Base-by-base conservation (phyloP, 2,113 vertebrate species). In the Equus quagga region DNA sequence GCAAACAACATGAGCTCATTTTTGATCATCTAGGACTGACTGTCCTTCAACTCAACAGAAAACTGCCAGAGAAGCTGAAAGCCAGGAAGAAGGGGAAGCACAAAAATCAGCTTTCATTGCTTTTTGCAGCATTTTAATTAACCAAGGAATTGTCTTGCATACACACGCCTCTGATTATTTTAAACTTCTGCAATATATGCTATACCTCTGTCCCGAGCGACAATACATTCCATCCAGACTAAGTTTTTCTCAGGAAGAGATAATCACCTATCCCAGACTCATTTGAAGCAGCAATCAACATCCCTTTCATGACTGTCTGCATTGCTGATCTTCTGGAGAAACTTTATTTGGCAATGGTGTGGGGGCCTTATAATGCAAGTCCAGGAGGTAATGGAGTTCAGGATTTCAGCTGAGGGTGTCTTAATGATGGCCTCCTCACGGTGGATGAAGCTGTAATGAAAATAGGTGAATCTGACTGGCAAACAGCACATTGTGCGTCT, bases 11-110 rank as follows among this genome's bases (percentile, higher is more conserved):
- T n/a, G 14, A 60, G 76, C 97, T 89, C 90, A 85, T 75, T 94
- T 93, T 80, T 89, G 70, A 96, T 95, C 85, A 36, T 90, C 92
- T 58, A 94, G 67, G 85, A 70, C 49, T 46, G 89, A 92, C 88
- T 92, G 92, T 96, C 94, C 97, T 97, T 96, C 96, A 96, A 83
- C 60, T 72, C 94, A 44, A 26, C 76, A 75, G 72, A 95, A 98
- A 98, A 94, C 92, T 96, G 97, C 96, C 92, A 92, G 78, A 82
- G 90, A 98, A 92, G 64, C 89, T 58, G 62, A 97, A 98, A 95
- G 90, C 76, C 89, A 97, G 96, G 97, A 93, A 41, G 88, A 79
- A 82, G 58, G 70, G 41, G 31, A 89, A 56, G 26, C 78, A 89
- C 36, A 64, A 62, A 96, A 97, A 93, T 96, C 91, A 91, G 94